Base-by-base conservation (phyloP, 2,113 vertebrate species). In the Romanogobio albipinnatus region DNA sequence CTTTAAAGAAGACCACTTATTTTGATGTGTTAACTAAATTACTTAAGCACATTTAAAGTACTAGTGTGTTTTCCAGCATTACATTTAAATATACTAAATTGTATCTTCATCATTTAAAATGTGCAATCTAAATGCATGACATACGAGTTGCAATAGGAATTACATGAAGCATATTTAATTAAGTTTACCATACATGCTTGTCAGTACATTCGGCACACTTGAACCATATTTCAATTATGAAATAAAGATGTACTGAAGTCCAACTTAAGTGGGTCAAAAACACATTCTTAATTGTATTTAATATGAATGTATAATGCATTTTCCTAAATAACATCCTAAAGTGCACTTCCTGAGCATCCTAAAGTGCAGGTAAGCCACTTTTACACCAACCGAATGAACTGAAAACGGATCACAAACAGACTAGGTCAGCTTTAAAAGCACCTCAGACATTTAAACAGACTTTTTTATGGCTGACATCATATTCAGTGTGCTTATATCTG, bases 401-500 rank as follows among this genome's bases (percentile, higher is more conserved):
- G 39, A 73, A 73, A 73, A 13, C 39, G 47, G 39, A 39, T 39
- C 70, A 14, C 39, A n/a, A 6, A 45, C 22, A 11, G 22, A 13
- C 39, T 24, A n/a, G 70, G 11, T 47, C 39, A 45, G 68, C 22
- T 47, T 45, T 73, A 22, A 24, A 14, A 56, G 74, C 49, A 7
- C 7, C 26, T 53, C 49, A 19, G 49, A n/a, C 51, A 39, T 58
- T 36, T 58, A 58, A 77, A 58, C 51, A 29, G 4, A 39, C 53
- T 47, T 24, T 70, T n/a, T 58, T 59, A 59, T 43, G 2, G 33
- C 77, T 62, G 15, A 64, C 47, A 26, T 47, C 7, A 9, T 15
- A 15, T 79, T 62, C 3, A 64, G 13, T 73, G 26, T 74, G 81
- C 68, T 80, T 56, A 75, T 53, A 64, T 64, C 58, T 47, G 76